Evolutionary conservation across 2,888 invertebrate genomes (phyloP), one percentile per base, ranked within the genome.

Genomic region (Cremastinae sp.): DNA sequence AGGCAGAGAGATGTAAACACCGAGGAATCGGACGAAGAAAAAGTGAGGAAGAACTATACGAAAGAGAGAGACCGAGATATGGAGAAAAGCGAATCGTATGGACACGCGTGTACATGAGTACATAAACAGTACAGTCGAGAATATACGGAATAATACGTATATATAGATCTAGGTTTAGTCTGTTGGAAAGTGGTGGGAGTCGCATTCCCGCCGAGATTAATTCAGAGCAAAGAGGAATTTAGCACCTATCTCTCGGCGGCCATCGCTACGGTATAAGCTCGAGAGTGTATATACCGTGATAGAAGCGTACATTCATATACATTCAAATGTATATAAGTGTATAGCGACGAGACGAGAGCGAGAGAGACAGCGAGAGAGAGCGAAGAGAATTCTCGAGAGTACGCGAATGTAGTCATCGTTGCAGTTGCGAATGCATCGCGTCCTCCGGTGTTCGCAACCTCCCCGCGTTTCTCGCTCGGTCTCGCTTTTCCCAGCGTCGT

Each of bases 151-250:
- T 56, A 18, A 45, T 28, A 5, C 28, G 28, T 28, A 56, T 61
- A 70, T 39, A 64, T 39, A 70, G 74, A 47, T n/a, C n/a, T n/a
- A n/a, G 28, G 58, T 51, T 12, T 55, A 73, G 72, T 78, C 68
- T 68, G 77, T 74, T 55, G 39, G 72, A n/a, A 14, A 51, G 78
- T 78, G 79, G 83, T 81, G 83, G 83, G 86, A 85, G 84, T 84
- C 82, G 83, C 88, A 88, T 88, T 88, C 88, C 87, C 83, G 84
- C 85, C 81, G 87, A 88, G 88, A 88, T 88, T 88, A 88, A 88
- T 88, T 88, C 87, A 83, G 83, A 85, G 86, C 84, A 84, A 86
- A 86, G 86, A 86, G 87, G 86, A 88, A 88, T 88, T 87, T 86
- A 87, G 85, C 87, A 85, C 87, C 85, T 86, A 87, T 85, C 85